Evolutionary conservation across 2,113 vertebrate species (phyloP).

Genomic region (Paradoxurus hermaphroditus): DNA sequence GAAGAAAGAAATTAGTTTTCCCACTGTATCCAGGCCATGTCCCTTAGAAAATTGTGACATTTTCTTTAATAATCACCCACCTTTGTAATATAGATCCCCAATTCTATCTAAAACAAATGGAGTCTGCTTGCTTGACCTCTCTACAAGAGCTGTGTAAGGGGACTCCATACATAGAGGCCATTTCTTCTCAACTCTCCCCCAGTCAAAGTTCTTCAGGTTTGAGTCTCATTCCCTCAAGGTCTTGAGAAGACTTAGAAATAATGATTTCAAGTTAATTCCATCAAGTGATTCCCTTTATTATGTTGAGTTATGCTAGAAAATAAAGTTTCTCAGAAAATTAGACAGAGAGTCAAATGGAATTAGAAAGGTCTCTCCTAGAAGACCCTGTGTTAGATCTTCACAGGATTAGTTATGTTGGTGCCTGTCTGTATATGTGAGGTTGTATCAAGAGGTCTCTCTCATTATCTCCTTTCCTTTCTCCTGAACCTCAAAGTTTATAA

Average conservation of each 20-base stretch:
- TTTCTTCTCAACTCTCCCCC: neutral
- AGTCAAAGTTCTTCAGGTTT: neutral
- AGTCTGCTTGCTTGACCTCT: accelerated
- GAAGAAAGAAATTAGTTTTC: neutral
- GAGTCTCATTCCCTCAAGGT: accelerated
- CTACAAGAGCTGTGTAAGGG: accelerated
- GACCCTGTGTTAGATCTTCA: accelerated
- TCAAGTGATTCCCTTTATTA: accelerated
- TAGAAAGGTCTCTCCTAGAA: accelerated
- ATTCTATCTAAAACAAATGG: neutral
- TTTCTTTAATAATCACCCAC: accelerated
- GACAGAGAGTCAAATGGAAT: neutral
- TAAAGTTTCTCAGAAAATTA: accelerated
- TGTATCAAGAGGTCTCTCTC: accelerated
- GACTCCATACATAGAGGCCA: accelerated
- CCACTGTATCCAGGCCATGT: neutral
- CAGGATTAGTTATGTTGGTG: accelerated
- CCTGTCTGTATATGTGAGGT: neutral
- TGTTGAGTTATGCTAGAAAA: neutral
- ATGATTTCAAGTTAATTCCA: neutral
- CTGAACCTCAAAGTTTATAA: neutral
- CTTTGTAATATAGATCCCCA: neutral
- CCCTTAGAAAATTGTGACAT: neutral
- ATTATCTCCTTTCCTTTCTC: neutral
- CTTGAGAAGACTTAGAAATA: neutral